phyloP scores from a whole-genome alignment of 2,888 invertebrate genomes.

The Ommatoiulus sabulosus region DNA sequence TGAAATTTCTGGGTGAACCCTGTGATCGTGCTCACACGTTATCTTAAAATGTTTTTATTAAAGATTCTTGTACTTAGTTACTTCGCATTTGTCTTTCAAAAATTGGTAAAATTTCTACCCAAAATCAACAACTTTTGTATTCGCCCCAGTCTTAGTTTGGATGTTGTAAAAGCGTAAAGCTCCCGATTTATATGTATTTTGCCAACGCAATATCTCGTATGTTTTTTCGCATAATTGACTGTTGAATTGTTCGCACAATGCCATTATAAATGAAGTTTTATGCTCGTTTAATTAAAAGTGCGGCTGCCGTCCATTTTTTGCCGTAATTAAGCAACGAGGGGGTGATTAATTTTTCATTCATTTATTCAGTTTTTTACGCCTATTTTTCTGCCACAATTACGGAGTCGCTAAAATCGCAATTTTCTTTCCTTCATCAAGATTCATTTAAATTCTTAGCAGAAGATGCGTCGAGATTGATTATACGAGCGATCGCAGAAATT shows the following conservation, averaged over 20 bases:
- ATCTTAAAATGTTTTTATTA: too few relatives aligned
- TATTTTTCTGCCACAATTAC: not conserved
- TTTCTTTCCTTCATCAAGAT: not conserved
- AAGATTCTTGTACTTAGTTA: too few relatives aligned
- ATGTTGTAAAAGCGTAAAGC: not conserved
- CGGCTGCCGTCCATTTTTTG: not conserved
- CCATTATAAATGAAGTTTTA: conserved; percentile 27
- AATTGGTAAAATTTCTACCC: too few relatives aligned
- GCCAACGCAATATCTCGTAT: not conserved
- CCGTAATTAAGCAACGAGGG: conserved; percentile 37
- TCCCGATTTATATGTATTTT: not conserved
- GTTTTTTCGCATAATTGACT: conserved; percentile 12
- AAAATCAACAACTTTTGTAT: not conserved
- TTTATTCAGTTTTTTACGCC: not conserved
- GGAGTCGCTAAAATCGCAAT: not conserved
- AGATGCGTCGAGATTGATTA: conserved; percentile 3
- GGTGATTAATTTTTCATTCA: conserved; percentile 51
- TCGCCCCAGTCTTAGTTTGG: not conserved
- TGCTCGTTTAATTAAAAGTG: conserved; percentile 1
- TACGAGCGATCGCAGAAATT: not conserved
- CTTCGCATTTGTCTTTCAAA: too few relatives aligned
- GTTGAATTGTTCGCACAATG: conserved; percentile 10
- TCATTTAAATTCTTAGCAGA: conserved; percentile 5
- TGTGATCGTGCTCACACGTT: too few relatives aligned
- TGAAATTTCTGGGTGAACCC: too few relatives aligned